A percentile compares a stretch with the other conserved stretches of the same genome.
Evolutionary conservation across 2,888 invertebrate species (phyloP).

Genomic region (Euspilapteryx auroguttella): DNA sequence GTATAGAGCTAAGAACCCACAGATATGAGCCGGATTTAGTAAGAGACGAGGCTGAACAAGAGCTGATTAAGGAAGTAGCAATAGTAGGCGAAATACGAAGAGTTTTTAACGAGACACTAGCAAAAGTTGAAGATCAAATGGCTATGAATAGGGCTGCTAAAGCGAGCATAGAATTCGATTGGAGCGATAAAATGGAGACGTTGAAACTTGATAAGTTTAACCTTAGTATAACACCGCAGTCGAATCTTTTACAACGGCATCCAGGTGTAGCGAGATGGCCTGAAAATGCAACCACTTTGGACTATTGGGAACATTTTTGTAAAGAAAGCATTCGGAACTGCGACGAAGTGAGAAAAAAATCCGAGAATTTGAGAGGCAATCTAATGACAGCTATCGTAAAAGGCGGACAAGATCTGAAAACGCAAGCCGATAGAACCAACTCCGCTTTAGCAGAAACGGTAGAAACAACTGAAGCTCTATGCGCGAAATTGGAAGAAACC

Average conservation of each 20-base stretch:
- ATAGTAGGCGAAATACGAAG: slow-evolving; percentile 72
- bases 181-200: slow-evolving; percentile 84
- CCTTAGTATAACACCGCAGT: slow-evolving; percentile 66
- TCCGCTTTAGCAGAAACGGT: slow-evolving; percentile 71
- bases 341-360: slow-evolving; percentile 74
- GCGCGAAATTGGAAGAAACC: slow-evolving; percentile 69
- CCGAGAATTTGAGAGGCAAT: slow-evolving; percentile 67
- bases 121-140: slow-evolving; percentile 70
- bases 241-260: slow-evolving; percentile 70
- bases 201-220: slow-evolving; percentile 72
- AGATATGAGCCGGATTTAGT: slow-evolving; percentile 77
- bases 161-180: slow-evolving; percentile 79
- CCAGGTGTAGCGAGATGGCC: slow-evolving; percentile 81
- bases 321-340: slow-evolving; percentile 74
- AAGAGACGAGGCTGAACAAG: slow-evolving; percentile 78
- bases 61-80: slow-evolving; percentile 74
- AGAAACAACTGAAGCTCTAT: slow-evolving; percentile 71
- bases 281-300: slow-evolving; percentile 66
- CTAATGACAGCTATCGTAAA: slow-evolving; percentile 74
- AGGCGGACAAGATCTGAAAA: slow-evolving; percentile 77
- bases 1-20: slow-evolving; percentile 68
- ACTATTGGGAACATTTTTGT: slow-evolving; percentile 84
- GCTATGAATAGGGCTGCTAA: slow-evolving; percentile 78
- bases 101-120: slow-evolving; percentile 62
- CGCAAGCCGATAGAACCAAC: slow-evolving; percentile 83